Conservation (phyloP, 2,888 invertebrate species). For the Heliconius ethilla region DNA sequence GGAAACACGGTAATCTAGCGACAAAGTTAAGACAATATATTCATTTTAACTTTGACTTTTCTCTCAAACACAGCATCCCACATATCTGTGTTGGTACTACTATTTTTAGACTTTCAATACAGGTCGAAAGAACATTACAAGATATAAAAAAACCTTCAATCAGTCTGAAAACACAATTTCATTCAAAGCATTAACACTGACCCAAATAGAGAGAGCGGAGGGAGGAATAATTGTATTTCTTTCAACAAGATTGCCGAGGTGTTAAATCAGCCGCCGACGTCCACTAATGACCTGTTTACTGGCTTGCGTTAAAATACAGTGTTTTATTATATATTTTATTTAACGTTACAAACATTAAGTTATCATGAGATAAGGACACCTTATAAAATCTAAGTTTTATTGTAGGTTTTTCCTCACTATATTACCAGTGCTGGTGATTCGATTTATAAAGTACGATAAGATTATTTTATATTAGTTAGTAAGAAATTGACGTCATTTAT, state of each 20-base stretch:
- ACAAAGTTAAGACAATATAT: too few species aligned
- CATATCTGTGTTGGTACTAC: too few species aligned
- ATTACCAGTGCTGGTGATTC: neutral
- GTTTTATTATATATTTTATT: conserved; percentile 14
- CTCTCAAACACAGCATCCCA: neutral
- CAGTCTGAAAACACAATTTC: conserved; percentile 18
- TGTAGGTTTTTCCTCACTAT: neutral
- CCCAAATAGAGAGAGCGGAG: conserved; percentile 24
- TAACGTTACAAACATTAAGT: conserved; percentile 1
- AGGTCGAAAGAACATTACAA: neutral
- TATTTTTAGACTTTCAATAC: too few species aligned
- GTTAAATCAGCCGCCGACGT: conserved; percentile 31
- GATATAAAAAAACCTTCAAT: neutral
- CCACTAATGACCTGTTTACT: conserved; percentile 27
- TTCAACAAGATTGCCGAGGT: conserved; percentile 31
- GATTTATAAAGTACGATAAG: neutral
- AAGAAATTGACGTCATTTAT: neutral
- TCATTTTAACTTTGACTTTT: too few species aligned
- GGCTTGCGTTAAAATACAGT: neutral
- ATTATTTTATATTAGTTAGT: neutral
- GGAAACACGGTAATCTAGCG: neutral
- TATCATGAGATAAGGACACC: neutral
- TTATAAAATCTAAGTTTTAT: conserved; percentile 4
- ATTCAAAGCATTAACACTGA: conserved; percentile 28
- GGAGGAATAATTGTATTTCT: conserved; percentile 34